Percentiles rank a stretch among this genome's conserved stretches.
Evolutionary conservation across 2,797 vertebrate species (phyloP).

Genomic region (Rousettus madagascariensis): DNA sequence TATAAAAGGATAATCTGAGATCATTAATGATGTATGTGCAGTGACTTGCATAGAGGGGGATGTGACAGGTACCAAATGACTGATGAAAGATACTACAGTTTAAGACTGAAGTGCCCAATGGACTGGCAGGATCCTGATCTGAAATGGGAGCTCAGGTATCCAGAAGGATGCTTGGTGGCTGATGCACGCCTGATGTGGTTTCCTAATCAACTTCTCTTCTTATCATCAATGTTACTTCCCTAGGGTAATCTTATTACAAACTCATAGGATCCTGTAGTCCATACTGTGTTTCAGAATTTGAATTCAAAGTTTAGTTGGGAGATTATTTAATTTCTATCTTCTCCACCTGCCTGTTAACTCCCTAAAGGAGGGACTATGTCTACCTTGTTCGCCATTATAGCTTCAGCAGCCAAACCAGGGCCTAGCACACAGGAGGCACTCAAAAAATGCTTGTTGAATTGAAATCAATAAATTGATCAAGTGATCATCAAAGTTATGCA

Average conservation of each 20-base stretch:
- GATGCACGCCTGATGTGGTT: not conserved
- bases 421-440: not conserved
- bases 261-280: not conserved
- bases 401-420: not conserved
- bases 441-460: not conserved
- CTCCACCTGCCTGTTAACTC: not conserved
- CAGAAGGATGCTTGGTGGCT: not conserved
- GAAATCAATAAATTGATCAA: not conserved
- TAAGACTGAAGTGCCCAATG: not conserved
- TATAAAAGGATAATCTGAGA: not conserved
- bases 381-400: not conserved
- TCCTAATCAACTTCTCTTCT: not conserved
- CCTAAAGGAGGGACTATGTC: not conserved
- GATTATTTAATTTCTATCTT: not conserved
- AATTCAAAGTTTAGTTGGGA: slow-evolving; percentile 29
- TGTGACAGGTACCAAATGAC: not conserved
- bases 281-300: not conserved
- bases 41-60: not conserved
- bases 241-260: not conserved
- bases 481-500: not conserved
- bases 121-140: not conserved
- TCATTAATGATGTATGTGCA: not conserved
- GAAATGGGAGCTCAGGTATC: not conserved
- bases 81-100: not conserved
- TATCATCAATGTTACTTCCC: not conserved